Conservation (phyloP, 2,113 vertebrate species). For the Glaucidium brasilianum region DNA sequence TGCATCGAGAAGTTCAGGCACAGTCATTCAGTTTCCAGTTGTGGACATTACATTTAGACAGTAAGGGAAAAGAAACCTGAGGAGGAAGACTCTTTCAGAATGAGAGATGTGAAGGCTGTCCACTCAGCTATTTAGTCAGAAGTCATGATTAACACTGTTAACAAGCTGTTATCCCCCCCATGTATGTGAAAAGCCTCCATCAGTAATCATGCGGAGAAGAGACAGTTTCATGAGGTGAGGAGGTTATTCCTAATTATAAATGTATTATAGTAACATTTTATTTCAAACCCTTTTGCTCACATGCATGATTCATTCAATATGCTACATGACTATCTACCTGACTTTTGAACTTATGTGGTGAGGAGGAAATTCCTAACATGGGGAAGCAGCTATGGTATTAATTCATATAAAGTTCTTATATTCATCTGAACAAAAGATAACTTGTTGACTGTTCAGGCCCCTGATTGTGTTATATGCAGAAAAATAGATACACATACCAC, state of each 20-base stretch:
- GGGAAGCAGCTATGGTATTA: background rate
- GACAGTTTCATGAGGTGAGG: background rate
- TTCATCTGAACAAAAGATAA: background rate
- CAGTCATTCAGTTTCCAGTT: background rate
- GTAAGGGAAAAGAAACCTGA: background rate
- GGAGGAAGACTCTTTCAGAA: background rate
- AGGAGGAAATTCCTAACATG: background rate
- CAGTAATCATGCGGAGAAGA: background rate
- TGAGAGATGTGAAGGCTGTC: background rate
- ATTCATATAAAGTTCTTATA: background rate
- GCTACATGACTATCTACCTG: background rate
- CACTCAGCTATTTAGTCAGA: background rate
- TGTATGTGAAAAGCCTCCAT: background rate
- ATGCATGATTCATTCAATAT: background rate
- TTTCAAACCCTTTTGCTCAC: slow-evolving; percentile 13
- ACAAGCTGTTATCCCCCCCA: background rate
- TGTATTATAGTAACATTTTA: background rate
- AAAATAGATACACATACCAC: background rate
- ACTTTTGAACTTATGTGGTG: background rate
- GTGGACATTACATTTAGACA: background rate
- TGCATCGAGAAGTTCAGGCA: background rate
- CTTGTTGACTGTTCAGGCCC: background rate
- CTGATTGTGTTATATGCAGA: background rate
- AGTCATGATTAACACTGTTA: background rate
- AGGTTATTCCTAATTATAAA: slow-evolving; percentile 4